Evolutionary conservation across 2,113 vertebrate genomes (phyloP), one percentile per base, ranked within the genome.

Genomic region (Erythrolamprus reginae): DNA sequence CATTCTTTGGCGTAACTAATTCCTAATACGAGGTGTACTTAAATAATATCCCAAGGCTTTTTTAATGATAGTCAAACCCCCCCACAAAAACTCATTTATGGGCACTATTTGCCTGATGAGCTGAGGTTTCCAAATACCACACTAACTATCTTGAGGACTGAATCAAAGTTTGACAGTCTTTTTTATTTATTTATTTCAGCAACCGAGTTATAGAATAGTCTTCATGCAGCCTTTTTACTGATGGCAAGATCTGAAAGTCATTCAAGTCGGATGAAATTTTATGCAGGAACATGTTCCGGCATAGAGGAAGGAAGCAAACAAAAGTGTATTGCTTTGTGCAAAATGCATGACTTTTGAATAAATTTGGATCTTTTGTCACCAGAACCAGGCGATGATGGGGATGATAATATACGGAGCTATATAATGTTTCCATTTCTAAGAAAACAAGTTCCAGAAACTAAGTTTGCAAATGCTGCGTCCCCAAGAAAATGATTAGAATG

Each of bases 371-470:
- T 91, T 96, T 95, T 93, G 94, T 94, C 93, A 93, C 93, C 95
- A 93, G 96, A 97, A 96, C 94, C 93, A 97, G 95, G 93, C 96
- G 96, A 97, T 96, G 96, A 96, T 84, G 33, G 47, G 56, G 96
- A 96, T 96, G 95, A 93, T 96, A 42, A 84, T 51, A 93, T 96
- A 95, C 94, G 90, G 90, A 96, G 96, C 93, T 96, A 95, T 95
- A 96, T 95, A 95, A 96, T 95, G 91, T 96, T 97, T 92, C 94
- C 95, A 96, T 97, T 97, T 97, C 97, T 98, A 97, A 95, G 97
- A 97, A 97, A 97, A 97, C 96, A 93, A 93, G 93, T 90, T 95
- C 91, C 90, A 96, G 96, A 97, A 96, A 92, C 92, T 93, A 96
- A 97, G 94, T 97, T 96, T 96, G 94, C 96, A 95, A 89, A 94